These are phyloP conservation scores for Polymixis flavicincta DNA, from an alignment of 2,888 invertebrate genomes.

Conservation along the genomic window DNA sequence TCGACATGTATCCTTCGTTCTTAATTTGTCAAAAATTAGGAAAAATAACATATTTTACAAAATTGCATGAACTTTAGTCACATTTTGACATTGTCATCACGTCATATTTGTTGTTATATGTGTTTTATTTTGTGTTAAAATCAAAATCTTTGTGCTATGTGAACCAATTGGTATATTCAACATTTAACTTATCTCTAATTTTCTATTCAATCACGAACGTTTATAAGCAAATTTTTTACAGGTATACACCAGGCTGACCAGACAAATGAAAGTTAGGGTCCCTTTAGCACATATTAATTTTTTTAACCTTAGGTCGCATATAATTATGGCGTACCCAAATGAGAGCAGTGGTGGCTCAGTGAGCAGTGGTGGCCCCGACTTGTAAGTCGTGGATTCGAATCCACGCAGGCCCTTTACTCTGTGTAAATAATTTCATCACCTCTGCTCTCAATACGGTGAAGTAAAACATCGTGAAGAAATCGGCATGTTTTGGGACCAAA, in stretches of 20 bases:
- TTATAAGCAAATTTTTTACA: neutral
- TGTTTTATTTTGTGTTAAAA: conserved; percentile 60
- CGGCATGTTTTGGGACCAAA: too few relatives aligned
- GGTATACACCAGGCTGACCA: neutral
- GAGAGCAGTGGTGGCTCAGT: too few relatives aligned
- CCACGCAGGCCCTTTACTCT: too few relatives aligned
- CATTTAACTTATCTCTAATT: conserved; percentile 4
- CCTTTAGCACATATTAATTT: neutral
- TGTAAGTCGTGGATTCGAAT: too few relatives aligned
- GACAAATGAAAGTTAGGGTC: neutral
- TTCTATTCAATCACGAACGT: neutral
- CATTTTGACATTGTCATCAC: conserved; percentile 53
- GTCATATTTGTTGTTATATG: conserved; percentile 62
- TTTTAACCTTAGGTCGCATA: neutral
- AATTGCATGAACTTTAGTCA: conserved; percentile 26
- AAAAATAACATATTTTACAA: conserved; percentile 7
- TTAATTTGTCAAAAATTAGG: conserved; percentile 7
- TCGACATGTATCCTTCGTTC: conserved; percentile 22
- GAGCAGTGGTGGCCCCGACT: too few relatives aligned
- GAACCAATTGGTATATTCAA: conserved; percentile 37
- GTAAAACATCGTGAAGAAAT: too few relatives aligned
- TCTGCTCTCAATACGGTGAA: too few relatives aligned
- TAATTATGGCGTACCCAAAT: neutral
- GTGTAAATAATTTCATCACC: too few relatives aligned
- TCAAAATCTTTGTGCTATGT: conserved; percentile 68